Evolutionary conservation across 2,888 invertebrate species (phyloP).

Genomic region (Amphipoea lucens): DNA sequence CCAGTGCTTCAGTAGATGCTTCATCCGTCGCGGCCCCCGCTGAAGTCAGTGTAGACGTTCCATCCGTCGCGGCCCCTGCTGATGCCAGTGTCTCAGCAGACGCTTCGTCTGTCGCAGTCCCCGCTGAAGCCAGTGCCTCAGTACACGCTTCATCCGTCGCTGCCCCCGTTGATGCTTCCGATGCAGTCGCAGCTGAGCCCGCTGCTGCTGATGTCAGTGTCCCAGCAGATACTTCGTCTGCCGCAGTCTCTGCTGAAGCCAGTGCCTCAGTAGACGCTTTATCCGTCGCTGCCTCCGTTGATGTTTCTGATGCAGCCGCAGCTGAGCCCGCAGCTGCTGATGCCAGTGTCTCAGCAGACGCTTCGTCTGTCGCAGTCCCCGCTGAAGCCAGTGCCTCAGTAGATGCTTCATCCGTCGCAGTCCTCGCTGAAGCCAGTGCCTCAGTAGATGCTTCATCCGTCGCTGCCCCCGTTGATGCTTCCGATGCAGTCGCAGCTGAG

Average conservation of each 20-base stretch:
- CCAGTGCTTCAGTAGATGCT: rapidly evolving
- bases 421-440: background rate
- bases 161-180: background rate
- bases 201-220: too few relatives aligned
- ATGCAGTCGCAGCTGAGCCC: too few relatives aligned
- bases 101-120: rapidly evolving
- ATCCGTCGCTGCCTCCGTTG: too few relatives aligned
- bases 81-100: background rate
- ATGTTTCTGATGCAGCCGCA: too few relatives aligned
- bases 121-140: background rate
- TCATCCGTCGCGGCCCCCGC: rapidly evolving
- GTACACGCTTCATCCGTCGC: too few relatives aligned
- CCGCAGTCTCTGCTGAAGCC: too few relatives aligned
- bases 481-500: too few relatives aligned
- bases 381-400: too few relatives aligned
- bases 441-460: background rate
- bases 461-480: background rate
- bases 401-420: too few relatives aligned
- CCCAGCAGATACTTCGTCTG: background rate
- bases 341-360: background rate
- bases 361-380: background rate
- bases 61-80: background rate
- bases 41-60: background rate
- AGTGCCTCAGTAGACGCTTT: too few relatives aligned
- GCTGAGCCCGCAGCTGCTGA: too few relatives aligned